Percentiles rank a stretch among this genome's conserved stretches.
Conservation (phyloP, 2,888 invertebrate genomes). For the Catocala nupta region DNA sequence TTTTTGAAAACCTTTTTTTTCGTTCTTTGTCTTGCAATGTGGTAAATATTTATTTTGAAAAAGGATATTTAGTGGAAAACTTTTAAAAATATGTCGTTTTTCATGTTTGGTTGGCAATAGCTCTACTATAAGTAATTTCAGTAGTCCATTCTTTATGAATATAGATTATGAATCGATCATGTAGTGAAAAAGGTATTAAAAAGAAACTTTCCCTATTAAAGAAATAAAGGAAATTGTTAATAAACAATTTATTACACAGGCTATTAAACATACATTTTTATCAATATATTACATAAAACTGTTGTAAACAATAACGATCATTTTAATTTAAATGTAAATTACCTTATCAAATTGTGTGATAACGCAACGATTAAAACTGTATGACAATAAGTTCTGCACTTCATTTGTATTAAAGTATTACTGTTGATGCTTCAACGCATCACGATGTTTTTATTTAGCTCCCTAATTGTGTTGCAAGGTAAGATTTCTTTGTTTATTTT, state of each 20-base stretch:
- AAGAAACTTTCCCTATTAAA: too few species aligned
- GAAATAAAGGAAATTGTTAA: too few species aligned
- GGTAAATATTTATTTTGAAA: too few species aligned
- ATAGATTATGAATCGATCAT: too few species aligned
- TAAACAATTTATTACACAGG: not conserved
- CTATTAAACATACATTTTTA: not conserved
- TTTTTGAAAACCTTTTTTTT: too few species aligned
- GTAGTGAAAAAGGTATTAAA: too few species aligned
- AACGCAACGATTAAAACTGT: not conserved
- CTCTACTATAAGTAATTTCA: too few species aligned
- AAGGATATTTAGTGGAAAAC: too few species aligned
- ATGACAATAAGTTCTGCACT: not conserved
- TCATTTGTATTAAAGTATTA: not conserved
- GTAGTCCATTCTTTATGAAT: too few species aligned
- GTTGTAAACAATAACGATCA: not conserved
- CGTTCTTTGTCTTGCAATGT: too few species aligned
- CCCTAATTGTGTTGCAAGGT: constrained; percentile 30
- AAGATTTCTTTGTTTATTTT: constrained; percentile 3
- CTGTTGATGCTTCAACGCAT: not conserved
- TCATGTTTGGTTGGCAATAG: too few species aligned
- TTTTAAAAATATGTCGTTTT: too few species aligned
- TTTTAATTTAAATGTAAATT: not conserved
- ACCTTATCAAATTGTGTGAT: not conserved
- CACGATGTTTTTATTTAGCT: constrained; percentile 24
- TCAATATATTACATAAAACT: not conserved